Evolutionary conservation across 2,113 vertebrate species (phyloP), one percentile per base, ranked within the genome.

Genomic region (Triplophysa dalaica): DNA sequence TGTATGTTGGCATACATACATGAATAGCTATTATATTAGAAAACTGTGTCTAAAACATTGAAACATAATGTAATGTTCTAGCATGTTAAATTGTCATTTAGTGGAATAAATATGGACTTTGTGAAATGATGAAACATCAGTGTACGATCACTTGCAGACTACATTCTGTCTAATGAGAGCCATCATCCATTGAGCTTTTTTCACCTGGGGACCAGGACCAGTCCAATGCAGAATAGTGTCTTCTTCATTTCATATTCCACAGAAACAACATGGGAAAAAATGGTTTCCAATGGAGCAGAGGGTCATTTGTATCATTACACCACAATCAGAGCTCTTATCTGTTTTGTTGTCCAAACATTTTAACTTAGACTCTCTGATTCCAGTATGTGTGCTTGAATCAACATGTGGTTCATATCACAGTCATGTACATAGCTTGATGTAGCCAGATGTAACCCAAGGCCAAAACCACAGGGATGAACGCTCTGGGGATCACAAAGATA

Each of bases 331-430:
- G 14, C 3, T 52, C n/a, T 60, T 11, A 17, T 22, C 70, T 22
- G n/a, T 56, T 19, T 52, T 72, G 11, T 72, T 60, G 54, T 73
- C 70, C 22, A 11, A 56, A 19, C 5, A 56, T 41, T 76, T 67
- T 50, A 67, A 70, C 69, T 79, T 63, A 79, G 65, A 17, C 12
- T 76, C 73, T 10, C 22, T n/a, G 52, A 43, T 68, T 70, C 56
- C 69, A 81, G 58, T 69, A 75, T 62, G 61, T 29, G 64, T 58
- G 33, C 21, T 65, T 63, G n/a, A 73, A 22, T 76, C 72, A 56
- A 58, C 52, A 81, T 80, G 70, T 84, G 83, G 80, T 77, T 82
- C 52, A 62, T 17, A 84, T 79, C 74, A 29, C 22, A 54, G 7
- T 22, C 79, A 24, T 38, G 72, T 50, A 62, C 33, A 80, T 11